Evolutionary conservation across 2,888 invertebrate species (phyloP), one percentile per base, ranked within the genome.

Genomic region (Lamellibrachia columna): DNA sequence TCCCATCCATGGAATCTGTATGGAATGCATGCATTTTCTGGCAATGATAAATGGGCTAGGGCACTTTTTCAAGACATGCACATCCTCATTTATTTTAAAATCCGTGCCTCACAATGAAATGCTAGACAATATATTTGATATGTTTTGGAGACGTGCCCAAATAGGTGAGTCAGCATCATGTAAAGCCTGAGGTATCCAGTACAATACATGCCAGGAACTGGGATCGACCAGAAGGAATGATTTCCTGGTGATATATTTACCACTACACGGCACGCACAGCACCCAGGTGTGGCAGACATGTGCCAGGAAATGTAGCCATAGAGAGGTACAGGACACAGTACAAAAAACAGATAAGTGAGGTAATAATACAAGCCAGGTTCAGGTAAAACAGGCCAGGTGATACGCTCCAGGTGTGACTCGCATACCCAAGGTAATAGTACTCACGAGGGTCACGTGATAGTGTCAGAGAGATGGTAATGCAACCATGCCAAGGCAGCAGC

Each of bases 391-490:
- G 15, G 22, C 75, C 75, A 75, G 75, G 75, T 75, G 75, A 75
- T 3, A 75, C 22, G n/a, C 75, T 75, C 75, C 75, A 75, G 75
- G 75, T 75, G 75, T 75, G 15, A 75, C 15, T 22, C 15, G 75
- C 75, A 75, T 75, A 75, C 75, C 75, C 75, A 15, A 75, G 75
- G 75, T 75, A 75, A 75, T 75, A 75, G 75, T 75, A 75, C 75
- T 75, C 15, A 75, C 75, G n/a, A 15, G 75, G 58, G 75, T n/a
- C 75, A 75, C 22, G 75, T 75, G 75, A 75, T 75, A 2, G 15
- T 22, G 75, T 75, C 75, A 22, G 75, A 22, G 22, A 15, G 75
- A 75, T 75, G 75, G n/a, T 75, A 75, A 75, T 75, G 22, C 22
- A 75, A 22, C 75, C 75, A 75, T n/a, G 22, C 75, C 75, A 75